Evolutionary conservation across 2,797 vertebrate genomes (phyloP), one percentile per base, ranked within the genome.

Genomic region (Discoglossus pictus): DNA sequence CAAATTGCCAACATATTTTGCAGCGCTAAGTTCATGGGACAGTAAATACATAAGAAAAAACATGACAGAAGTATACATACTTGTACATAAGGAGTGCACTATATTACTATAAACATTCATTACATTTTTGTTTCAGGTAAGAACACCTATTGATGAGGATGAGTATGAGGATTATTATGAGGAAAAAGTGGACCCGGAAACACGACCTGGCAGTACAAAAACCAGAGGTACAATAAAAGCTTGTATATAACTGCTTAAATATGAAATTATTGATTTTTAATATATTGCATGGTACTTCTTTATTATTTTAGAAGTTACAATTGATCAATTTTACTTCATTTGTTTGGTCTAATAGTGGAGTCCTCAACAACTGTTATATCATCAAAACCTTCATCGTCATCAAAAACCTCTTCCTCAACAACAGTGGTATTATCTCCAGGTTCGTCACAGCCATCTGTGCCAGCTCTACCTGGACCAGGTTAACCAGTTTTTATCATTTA

Each of bases 81-180:
- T n/a, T n/a, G n/a, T n/a, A n/a, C n/a, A n/a, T n/a, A n/a, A n/a
- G 15, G 3, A 16, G 9, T 47, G 8, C 1, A n/a, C 17, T n/a
- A 2, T 20, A n/a, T 12, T 31, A 7, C 3, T 21, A 31, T 4
- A 61, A 8, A 2, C 6, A 9, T 23, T 21, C 42, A 17, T 54
- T 23, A 8, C 13, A 17, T 11, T 6, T 25, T 40, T 20, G 4
- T 84, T 83, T 75, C 54, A 85, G 81, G 75, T 52, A 16, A 52
- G 65, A 52, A 36, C 65, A 39, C 46, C 47, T 38, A 40, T 92
- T 82, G 80, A 83, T 75, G 79, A 88, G 59, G 31, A 82, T 72
- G 82, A 86, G 74, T 60, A 82, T 60, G 34, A 83, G 73, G 38
- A 70, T 25, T 48, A 70, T 34, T 50, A 71, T 43, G 48, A 74